phyloP scores from a whole-genome alignment of 2,888 invertebrate genomes.

The Siphlonurus alternatus region DNA sequence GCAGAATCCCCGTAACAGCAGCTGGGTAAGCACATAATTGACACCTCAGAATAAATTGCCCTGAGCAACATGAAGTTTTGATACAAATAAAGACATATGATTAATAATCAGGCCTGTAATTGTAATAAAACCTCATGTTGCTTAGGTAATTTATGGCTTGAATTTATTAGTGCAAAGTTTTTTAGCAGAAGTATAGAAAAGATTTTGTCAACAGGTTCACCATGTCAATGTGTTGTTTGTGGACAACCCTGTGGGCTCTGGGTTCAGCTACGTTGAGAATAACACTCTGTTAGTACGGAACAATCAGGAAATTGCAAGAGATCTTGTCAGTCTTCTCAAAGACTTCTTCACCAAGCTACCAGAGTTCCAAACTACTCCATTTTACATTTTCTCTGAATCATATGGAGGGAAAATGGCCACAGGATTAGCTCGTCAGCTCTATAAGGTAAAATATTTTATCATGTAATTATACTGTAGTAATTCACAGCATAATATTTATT shows the following conservation, averaged over 20 bases:
- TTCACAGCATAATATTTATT: too few relatives aligned
- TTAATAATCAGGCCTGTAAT: background rate
- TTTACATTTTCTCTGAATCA: constrained; percentile 32
- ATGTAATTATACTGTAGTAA: background rate
- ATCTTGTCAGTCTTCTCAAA: constrained; percentile 24
- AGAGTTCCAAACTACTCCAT: constrained; percentile 26
- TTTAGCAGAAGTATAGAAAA: background rate
- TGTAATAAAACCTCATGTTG: too few relatives aligned
- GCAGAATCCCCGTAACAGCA: constrained; percentile 24
- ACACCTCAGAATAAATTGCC: too few relatives aligned
- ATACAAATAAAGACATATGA: too few relatives aligned
- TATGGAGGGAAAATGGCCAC: constrained; percentile 34
- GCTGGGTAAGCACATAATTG: constrained; percentile 25
- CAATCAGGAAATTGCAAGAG: constrained; percentile 25
- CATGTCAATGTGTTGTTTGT: constrained; percentile 29
- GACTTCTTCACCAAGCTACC: constrained; percentile 24
- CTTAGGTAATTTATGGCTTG: background rate
- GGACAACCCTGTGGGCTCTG: constrained; percentile 32
- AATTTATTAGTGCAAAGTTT: background rate
- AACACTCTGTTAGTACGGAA: constrained; percentile 23
- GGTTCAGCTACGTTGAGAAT: constrained; percentile 27
- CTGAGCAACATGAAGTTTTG: too few relatives aligned
- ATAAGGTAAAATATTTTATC: constrained; percentile 20
- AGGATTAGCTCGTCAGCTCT: constrained; percentile 24
- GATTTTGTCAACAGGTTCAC: constrained; percentile 22